A percentile compares a stretch with the other conserved stretches of the same genome.
Conservation (phyloP, 2,888 invertebrate species). For the Nemotelus nigrinus region DNA sequence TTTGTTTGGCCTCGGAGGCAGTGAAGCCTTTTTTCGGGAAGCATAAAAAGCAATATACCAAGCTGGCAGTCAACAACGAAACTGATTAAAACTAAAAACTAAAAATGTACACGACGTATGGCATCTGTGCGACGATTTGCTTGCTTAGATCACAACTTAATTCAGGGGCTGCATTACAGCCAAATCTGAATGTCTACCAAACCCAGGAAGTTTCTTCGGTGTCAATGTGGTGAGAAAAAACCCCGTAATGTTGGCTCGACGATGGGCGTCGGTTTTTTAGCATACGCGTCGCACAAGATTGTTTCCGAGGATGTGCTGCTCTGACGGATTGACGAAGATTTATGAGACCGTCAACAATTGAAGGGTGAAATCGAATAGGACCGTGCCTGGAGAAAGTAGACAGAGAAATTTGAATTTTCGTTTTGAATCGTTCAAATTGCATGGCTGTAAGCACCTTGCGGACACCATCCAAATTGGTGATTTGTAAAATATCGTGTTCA, state of each 20-base stretch:
- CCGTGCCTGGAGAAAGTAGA: not conserved
- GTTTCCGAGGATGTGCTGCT: slow-evolving; percentile 32
- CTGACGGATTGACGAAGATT: slow-evolving; percentile 44
- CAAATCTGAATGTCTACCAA: not conserved
- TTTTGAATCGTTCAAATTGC: slow-evolving; percentile 9
- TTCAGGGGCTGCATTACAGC: slow-evolving; percentile 33
- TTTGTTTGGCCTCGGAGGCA: not conserved
- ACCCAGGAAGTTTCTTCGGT: not conserved
- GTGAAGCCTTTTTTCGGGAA: not conserved
- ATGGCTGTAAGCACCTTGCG: slow-evolving; percentile 33
- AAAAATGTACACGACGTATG: slow-evolving; percentile 35
- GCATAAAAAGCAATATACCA: slow-evolving; percentile 2
- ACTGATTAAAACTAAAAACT: slow-evolving; percentile 34
- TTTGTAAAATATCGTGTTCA: slow-evolving; percentile 30
- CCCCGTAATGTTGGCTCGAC: slow-evolving; percentile 29
- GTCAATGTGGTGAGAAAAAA: slow-evolving; percentile 12
- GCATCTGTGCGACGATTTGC: slow-evolving; percentile 42
- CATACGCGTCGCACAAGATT: slow-evolving; percentile 24
- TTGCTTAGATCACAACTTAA: slow-evolving; percentile 29
- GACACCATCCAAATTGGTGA: slow-evolving; percentile 14
- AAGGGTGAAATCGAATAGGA: slow-evolving; percentile 42
- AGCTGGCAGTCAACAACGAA: not conserved
- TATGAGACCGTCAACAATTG: slow-evolving; percentile 42
- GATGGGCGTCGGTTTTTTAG: slow-evolving; percentile 26
- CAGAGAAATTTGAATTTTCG: not conserved